Evolutionary conservation across 2,888 invertebrate genomes (phyloP).

Genomic region (Fabriciana adippe): DNA sequence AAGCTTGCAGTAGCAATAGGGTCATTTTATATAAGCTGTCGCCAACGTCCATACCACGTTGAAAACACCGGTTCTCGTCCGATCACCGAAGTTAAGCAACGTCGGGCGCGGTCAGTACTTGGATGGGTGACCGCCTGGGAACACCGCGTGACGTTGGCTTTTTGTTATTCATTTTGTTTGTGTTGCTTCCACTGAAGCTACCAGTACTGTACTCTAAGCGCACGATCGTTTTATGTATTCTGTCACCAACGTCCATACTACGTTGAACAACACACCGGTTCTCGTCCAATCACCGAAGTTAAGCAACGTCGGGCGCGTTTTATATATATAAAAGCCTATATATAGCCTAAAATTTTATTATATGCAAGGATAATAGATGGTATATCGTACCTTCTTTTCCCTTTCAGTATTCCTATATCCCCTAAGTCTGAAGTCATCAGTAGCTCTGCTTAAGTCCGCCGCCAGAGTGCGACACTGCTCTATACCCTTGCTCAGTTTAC

Average conservation of each 20-base stretch:
- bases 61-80: conserved; percentile 45
- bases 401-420: conserved; percentile 78
- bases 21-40: neutral
- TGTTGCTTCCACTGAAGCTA: too few species aligned
- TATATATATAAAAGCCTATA: too few species aligned
- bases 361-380: too few species aligned
- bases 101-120: conserved; percentile 63
- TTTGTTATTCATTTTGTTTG: conserved; percentile 3
- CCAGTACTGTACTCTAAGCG: too few species aligned
- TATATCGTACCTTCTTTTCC: conserved; percentile 70
- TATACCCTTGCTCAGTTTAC: conserved; percentile 80
- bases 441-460: conserved; percentile 82
- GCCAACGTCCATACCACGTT: conserved; percentile 36
- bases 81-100: conserved; percentile 53
- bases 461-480: conserved; percentile 84
- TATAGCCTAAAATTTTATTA: too few species aligned
- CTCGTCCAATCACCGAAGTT: conserved; percentile 50
- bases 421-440: conserved; percentile 78
- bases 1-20: too few species aligned
- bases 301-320: conserved; percentile 56
- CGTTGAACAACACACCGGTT: conserved; percentile 40
- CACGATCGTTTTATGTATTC: too few species aligned
- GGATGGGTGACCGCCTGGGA: conserved; percentile 66
- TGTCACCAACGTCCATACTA: conserved; percentile 32
- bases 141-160: conserved; percentile 47